A percentile compares a stretch with the other conserved stretches of the same genome.
These are phyloP conservation scores for Acanthosepion lycidas DNA, from an alignment of 2,888 invertebrate species.

Conservation along the genomic window DNA sequence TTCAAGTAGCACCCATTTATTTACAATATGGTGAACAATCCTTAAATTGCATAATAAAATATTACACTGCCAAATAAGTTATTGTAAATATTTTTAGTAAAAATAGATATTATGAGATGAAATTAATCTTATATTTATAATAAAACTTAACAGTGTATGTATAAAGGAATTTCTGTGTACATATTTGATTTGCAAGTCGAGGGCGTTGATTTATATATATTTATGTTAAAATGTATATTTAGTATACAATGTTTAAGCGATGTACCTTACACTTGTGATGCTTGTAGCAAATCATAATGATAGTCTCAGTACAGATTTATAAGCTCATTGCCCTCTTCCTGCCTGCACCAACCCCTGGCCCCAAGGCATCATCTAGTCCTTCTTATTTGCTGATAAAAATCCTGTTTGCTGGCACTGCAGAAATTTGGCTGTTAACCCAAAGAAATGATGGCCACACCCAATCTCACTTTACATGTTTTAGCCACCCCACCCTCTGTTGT, in stretches of 20 bases:
- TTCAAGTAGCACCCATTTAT: too few species aligned
- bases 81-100: too few species aligned
- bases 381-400: background rate
- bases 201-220: background rate
- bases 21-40: too few species aligned
- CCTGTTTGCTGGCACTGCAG: background rate
- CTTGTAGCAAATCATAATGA: background rate
- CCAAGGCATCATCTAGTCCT: background rate
- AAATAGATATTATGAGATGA: too few species aligned
- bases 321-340: background rate
- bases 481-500: background rate
- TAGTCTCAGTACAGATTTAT: background rate
- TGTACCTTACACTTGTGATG: background rate
- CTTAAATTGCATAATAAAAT: too few species aligned
- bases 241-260: background rate
- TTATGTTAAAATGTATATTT: background rate
- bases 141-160: too few species aligned
- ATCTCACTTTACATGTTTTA: background rate
- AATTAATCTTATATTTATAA: too few species aligned
- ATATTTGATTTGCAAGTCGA: too few species aligned
- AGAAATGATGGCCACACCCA: slow-evolving; percentile 18
- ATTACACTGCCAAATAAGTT: too few species aligned
- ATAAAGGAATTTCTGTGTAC: too few species aligned
- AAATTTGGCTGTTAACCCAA: background rate
- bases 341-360: background rate